These are phyloP conservation scores for Lepus europaeus DNA, from an alignment of 2,113 vertebrate species.

Conservation along the genomic window DNA sequence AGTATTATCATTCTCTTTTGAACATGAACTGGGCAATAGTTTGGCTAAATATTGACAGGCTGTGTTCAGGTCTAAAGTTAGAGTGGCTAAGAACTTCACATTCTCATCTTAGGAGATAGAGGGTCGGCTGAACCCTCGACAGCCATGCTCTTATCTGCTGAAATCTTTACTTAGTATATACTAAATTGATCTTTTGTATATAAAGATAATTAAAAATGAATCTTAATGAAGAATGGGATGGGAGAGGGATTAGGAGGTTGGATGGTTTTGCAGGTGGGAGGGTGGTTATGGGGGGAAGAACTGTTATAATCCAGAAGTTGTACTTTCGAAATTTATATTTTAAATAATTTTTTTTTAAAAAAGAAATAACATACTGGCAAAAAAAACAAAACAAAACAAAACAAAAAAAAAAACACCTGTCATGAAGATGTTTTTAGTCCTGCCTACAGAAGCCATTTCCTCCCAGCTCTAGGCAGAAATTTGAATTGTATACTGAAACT, in stretches of 20 bases:
- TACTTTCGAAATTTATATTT: too few relatives aligned
- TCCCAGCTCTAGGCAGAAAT: slow-evolving; percentile 60
- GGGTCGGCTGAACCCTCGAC: slow-evolving; percentile 42
- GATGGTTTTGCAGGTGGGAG: too few relatives aligned
- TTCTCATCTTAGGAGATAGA: slow-evolving; percentile 46
- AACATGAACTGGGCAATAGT: slow-evolving; percentile 20
- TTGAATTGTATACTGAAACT: slow-evolving; percentile 68
- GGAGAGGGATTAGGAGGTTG: too few relatives aligned
- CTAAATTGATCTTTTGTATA: too few relatives aligned
- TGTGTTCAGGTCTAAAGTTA: slow-evolving; percentile 36
- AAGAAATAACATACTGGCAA: too few relatives aligned
- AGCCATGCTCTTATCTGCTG: neutral
- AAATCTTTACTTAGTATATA: too few relatives aligned
- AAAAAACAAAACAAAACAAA: too few relatives aligned
- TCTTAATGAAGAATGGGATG: too few relatives aligned
- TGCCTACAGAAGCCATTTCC: slow-evolving; percentile 25
- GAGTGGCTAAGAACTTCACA: slow-evolving; percentile 37
- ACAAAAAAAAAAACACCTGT: slow-evolving; percentile 32
- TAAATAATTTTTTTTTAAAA: too few relatives aligned
- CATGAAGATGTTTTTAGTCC: neutral
- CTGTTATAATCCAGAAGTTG: too few relatives aligned
- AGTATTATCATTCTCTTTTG: slow-evolving; percentile 30
- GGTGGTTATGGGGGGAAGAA: too few relatives aligned
- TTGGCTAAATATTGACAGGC: slow-evolving; percentile 24
- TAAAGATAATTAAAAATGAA: too few relatives aligned